These are phyloP conservation scores for Odontophorus gujanensis DNA, from an alignment of 2,113 vertebrate species.

Conservation along the genomic window DNA sequence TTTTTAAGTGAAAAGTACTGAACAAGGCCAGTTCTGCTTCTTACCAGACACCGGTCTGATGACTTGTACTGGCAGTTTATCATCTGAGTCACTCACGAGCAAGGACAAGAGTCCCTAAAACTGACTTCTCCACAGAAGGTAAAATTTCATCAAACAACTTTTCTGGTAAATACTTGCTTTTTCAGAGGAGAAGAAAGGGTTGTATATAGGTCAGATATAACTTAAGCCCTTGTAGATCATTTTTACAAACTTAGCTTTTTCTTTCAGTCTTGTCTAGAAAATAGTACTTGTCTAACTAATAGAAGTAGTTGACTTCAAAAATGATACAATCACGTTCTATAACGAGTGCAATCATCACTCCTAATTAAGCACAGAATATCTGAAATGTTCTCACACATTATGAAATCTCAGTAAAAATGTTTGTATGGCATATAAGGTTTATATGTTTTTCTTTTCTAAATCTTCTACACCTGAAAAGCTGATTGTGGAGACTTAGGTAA, in stretches of 20 bases:
- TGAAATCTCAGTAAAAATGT: not conserved
- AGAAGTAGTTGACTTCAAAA: not conserved
- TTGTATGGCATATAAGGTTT: not conserved
- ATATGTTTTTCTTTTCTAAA: not conserved
- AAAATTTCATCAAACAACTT: constrained; percentile 31
- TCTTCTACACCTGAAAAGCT: not conserved
- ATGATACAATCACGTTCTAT: not conserved
- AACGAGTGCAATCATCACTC: not conserved
- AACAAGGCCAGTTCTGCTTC: constrained; percentile 18
- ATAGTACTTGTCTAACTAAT: not conserved
- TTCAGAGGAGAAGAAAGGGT: constrained; percentile 10
- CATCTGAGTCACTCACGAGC: constrained; percentile 42
- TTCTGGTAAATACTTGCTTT: constrained; percentile 21
- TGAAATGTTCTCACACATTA: not conserved
- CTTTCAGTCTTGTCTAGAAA: not conserved
- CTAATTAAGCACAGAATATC: not conserved
- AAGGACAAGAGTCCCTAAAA: constrained; percentile 49
- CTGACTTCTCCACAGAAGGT: constrained; percentile 30
- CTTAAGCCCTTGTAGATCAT: not conserved
- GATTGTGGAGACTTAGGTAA: not conserved
- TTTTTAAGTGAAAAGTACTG: constrained; percentile 57
- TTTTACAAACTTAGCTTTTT: not conserved
- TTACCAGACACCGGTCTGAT: constrained; percentile 48
- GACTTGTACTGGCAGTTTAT: constrained; percentile 53
- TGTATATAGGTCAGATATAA: constrained; percentile 22